phyloP scores from a whole-genome alignment of 2,797 vertebrate species.

The Miichthys miiuy region DNA sequence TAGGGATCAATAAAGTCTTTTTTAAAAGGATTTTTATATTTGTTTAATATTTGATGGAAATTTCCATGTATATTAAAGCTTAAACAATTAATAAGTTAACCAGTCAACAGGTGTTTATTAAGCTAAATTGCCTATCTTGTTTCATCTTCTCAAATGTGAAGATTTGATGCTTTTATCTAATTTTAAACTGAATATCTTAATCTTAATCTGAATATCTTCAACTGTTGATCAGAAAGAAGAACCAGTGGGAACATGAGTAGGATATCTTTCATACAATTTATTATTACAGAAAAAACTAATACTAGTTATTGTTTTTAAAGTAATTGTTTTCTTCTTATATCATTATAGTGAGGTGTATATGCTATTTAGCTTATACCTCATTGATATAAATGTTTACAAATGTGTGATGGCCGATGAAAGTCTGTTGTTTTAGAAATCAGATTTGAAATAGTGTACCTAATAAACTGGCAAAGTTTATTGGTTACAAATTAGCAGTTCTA shows the following conservation, averaged over 20 bases:
- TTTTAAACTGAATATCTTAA: background rate
- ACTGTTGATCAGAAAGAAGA: background rate
- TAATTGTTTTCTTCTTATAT: background rate
- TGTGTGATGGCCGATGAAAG: background rate
- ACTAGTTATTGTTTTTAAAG: background rate
- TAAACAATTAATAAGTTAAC: background rate
- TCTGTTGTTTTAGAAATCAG: background rate
- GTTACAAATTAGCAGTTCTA: background rate
- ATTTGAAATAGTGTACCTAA: background rate
- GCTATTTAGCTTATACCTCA: background rate
- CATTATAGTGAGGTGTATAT: background rate
- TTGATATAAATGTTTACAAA: background rate
- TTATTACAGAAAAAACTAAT: background rate
- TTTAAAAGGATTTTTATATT: background rate
- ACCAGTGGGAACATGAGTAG: background rate
- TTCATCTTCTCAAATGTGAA: background rate
- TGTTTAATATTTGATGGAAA: background rate
- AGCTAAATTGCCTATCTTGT: background rate
- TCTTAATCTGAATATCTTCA: too few species aligned
- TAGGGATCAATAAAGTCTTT: background rate
- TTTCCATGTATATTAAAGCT: background rate
- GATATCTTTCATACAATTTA: background rate
- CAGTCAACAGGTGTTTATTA: background rate
- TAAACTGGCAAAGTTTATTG: background rate
- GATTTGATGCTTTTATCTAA: background rate